Evolutionary conservation across 2,797 vertebrate species (phyloP), one percentile per base, ranked within the genome.

Genomic region (Coracias cyanogaster): DNA sequence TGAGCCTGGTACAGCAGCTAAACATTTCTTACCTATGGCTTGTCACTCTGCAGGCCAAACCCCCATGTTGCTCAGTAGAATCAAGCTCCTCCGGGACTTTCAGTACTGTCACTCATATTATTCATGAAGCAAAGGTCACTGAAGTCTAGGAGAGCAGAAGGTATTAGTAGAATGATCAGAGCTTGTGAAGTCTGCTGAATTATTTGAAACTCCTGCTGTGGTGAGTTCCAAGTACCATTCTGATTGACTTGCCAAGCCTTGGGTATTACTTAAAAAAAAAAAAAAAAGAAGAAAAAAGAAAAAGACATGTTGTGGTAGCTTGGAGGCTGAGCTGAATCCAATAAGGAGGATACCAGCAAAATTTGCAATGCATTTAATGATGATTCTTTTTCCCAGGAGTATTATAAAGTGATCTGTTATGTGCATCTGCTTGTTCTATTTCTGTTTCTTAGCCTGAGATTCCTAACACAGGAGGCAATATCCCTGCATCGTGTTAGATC

Each of bases 351-450:
- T 39, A 55, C 39, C 84, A 81, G 90, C 71, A 92, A 72, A 82
- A 82, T 74, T 71, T 87, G 52, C 55, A 33, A 22, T 46, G 49
- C 18, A 58, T 90, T 70, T 73, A 82, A 64, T 65, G 66, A 61
- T 65, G 21, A 26, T 66, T 89, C 70, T 77, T 86, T 94, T 94
- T 90, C 94, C 83, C 86, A 95, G 86, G 86, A 82, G 86, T 89
- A 90, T 93, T 85, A 93, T 77, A 7, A 84, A 92, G 71, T 48
- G 94, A 72, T 94, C 57, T 93, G 72, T 61, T 86, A 57, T n/a
- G 48, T 85, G 81, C 90, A 92, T 95, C 95, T 96, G 91, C 78
- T 95, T 18, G 3, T 90, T 93, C 88, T 96, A 92, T 96, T 94
- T 94, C 72, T 94, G 91, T 93, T 96, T 78, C 71, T 78, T 66